Evolutionary conservation across 2,797 vertebrate genomes (phyloP), one percentile per base, ranked within the genome.

Genomic region (Artibeus lituratus): DNA sequence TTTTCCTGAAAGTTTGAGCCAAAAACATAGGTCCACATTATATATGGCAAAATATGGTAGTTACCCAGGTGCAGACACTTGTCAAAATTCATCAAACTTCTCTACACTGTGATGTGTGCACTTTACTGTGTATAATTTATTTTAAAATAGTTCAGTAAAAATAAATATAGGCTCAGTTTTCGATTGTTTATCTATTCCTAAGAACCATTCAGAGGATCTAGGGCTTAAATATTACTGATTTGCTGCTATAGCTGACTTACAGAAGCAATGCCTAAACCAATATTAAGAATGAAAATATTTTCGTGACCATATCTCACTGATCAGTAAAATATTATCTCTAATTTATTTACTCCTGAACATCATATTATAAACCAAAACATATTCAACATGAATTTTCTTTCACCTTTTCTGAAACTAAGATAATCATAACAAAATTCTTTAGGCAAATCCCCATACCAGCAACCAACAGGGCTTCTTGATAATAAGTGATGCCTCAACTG

Each of bases 181-280:
- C n/a, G 53, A 39, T 82, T 26, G 12, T 29, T 86, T 90, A 73
- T 78, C 87, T 93, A 69, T 37, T 84, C 76, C 29, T 59, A 51
- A 94, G 47, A 90, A 0, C 21, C 15, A 81, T 51, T 81, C 42
- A 92, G 26, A 86, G 69, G 12, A 85, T 22, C 7, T 37, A 69
- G 11, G 44, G 7, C 47, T 87, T 87, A 87, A 90, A 59, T 47
- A 73, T 82, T 69, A 76, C n/a, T 84, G 37, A 91, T 74, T 87
- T 70, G 32, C 65, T 80, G 39, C 76, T 62, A 10, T 29, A 84
- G 62, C 51, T 92, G 22, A 86, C 14, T 90, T 94, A 84, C 0
- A 80, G 42, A 42, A 90, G 32, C 65, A 94, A 44, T 88, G 19
- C 93, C 80, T 93, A 94, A 85, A 85, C n/a, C 42, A 92, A 90